phyloP scores from a whole-genome alignment of 2,888 invertebrate species.

The Myopa testacea region DNA sequence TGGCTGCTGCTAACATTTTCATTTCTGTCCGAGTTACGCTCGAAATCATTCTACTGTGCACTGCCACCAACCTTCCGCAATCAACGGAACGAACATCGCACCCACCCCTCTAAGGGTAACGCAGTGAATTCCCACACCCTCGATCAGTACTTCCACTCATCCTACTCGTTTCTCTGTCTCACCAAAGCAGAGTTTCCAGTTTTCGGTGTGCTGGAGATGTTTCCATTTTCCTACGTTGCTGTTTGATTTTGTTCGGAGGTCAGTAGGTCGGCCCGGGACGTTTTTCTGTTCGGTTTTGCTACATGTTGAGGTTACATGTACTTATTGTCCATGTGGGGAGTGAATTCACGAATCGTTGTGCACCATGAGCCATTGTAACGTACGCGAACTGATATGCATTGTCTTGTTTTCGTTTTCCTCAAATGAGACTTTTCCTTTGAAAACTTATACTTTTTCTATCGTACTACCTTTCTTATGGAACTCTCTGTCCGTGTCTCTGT shows the following conservation, averaged over 20 bases:
- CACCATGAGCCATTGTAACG: neutral
- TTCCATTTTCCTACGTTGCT: conserved; percentile 18
- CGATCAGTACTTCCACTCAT: neutral
- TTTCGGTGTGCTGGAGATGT: neutral
- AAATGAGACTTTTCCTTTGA: too few relatives aligned
- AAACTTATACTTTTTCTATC: too few relatives aligned
- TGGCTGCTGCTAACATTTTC: neutral
- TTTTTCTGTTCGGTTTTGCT: conserved; percentile 41
- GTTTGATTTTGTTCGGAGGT: conserved; percentile 57
- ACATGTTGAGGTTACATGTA: conserved; percentile 17
- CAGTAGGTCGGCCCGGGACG: conserved; percentile 68
- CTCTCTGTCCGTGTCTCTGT: too few relatives aligned
- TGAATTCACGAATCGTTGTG: too few relatives aligned
- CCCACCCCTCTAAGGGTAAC: neutral
- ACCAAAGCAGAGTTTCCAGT: conserved; percentile 20
- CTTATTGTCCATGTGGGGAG: too few relatives aligned
- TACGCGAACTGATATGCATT: neutral
- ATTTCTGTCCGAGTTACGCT: neutral
- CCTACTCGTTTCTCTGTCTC: neutral
- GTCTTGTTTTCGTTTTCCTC: too few relatives aligned
- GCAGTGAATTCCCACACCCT: neutral
- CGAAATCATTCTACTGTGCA: too few relatives aligned
- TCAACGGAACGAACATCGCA: neutral
- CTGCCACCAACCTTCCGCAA: too few relatives aligned
- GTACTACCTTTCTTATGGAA: too few relatives aligned